Evolutionary conservation across 2,888 invertebrate genomes (phyloP), one percentile per base, ranked within the genome.

Genomic region (Apantesis nais): DNA sequence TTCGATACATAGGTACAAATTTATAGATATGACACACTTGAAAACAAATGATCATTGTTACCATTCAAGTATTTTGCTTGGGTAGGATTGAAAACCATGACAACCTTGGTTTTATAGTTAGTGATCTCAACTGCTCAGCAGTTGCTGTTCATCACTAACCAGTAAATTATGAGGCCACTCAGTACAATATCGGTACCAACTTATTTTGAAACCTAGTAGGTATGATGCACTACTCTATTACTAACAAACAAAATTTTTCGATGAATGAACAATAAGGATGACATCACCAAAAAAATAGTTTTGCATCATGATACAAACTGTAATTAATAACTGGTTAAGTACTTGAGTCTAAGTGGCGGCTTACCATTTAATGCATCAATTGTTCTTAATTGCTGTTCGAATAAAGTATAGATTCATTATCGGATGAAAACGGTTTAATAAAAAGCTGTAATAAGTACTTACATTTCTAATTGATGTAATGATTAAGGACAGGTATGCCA

Each of bases 251-350:
- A 52, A 52, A 52, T 52, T n/a, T 22, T 52, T 52, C 48, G 2
- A 52, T n/a, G 2, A n/a, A 52, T 52, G n/a, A n/a, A n/a, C 48
- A 52, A 52, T 52, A 74, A 60, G 34, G 62, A 63, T 31, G 12
- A 25, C 22, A 19, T 37, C 65, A 80, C 74, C 77, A 74, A 77
- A 77, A 71, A 67, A n/a, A n/a, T n/a, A 52, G 65, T 39, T 74
- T 71, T 74, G 67, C n/a, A 66, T 71, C 67, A n/a, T 61, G 22
- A 79, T 71, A 66, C 71, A 60, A 66, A 79, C 77, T 79, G 68
- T 66, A 70, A 61, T 64, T 66, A 79, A 69, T 44, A 25, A 69
- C 44, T 66, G 34, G 62, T 66, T 64, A 44, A 11, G 58, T 48
- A 74, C 67, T 76, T 41, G 29, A 76, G 61, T 37, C 52, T 25